Percentiles rank a stretch among this genome's conserved stretches.
Evolutionary conservation across 2,797 vertebrate species (phyloP).

Genomic region (Myripristis jacobus): DNA sequence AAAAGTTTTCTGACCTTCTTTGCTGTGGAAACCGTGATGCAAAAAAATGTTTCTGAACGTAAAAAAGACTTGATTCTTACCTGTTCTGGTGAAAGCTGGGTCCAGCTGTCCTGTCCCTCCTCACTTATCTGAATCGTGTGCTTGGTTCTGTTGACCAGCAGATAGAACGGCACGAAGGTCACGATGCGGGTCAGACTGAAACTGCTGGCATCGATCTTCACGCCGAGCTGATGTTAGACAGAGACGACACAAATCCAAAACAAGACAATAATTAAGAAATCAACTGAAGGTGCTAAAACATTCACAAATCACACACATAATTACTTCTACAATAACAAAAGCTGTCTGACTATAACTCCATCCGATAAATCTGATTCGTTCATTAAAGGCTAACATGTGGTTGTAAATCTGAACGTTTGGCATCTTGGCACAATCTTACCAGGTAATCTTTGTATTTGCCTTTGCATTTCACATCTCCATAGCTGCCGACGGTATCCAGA

Average conservation of each 20-base stretch:
- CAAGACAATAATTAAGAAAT: neutral
- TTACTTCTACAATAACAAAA: neutral
- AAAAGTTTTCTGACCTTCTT: neutral
- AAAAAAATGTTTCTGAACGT: neutral
- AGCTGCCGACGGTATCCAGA: constrained; percentile 96
- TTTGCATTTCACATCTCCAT: constrained; percentile 96
- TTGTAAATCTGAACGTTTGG: neutral
- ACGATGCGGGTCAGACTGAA: constrained; percentile 98
- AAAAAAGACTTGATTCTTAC: constrained; percentile 68
- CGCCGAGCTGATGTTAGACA: constrained; percentile 86
- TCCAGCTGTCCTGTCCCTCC: constrained; percentile 88
- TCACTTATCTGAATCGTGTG: constrained; percentile 88
- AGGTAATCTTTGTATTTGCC: constrained; percentile 91
- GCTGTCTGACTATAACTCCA: neutral
- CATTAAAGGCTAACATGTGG: neutral
- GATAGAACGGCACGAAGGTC: constrained; percentile 95
- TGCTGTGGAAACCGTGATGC: neutral
- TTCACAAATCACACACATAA: neutral
- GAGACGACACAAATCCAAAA: constrained; percentile 12
- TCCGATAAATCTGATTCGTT: neutral
- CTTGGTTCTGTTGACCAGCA: constrained; percentile 94
- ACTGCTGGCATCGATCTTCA: constrained; percentile 94
- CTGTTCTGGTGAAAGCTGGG: constrained; percentile 88
- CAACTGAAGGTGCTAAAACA: neutral
- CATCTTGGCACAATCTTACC: constrained; percentile 77